These are phyloP conservation scores for Drosophila mojavensis DNA, from an alignment of 1,140 invertebrate genomes.

Conservation along the genomic window DNA sequence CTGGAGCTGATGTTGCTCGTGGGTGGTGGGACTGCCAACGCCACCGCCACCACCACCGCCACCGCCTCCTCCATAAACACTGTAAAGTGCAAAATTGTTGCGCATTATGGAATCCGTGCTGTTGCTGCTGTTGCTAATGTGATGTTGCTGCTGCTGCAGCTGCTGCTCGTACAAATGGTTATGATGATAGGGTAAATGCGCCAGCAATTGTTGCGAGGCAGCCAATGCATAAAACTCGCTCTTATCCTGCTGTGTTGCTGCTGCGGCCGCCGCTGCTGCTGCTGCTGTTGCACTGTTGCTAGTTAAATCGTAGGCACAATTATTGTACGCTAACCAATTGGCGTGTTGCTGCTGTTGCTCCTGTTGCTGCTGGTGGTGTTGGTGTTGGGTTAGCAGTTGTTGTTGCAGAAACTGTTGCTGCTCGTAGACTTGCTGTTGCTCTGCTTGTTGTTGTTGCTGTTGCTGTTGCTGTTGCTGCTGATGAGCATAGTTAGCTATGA, in stretches of 20 bases:
- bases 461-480: slow-evolving; percentile 53
- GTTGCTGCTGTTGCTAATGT: slow-evolving; percentile 39
- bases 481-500: slow-evolving; percentile 72
- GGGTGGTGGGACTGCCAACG: slow-evolving; percentile 25
- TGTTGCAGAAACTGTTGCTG: slow-evolving; percentile 61
- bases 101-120: slow-evolving; percentile 79
- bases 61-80: slow-evolving; percentile 61
- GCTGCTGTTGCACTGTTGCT: slow-evolving; percentile 49
- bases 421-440: slow-evolving; percentile 47
- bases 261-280: slow-evolving; percentile 22
- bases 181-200: slow-evolving; percentile 58
- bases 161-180: slow-evolving; percentile 57
- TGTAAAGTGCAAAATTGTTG: slow-evolving; percentile 74
- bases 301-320: slow-evolving; percentile 60
- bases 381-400: slow-evolving; percentile 37
- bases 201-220: slow-evolving; percentile 58
- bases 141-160: slow-evolving; percentile 35
- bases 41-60: slow-evolving; percentile 45
- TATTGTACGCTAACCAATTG: slow-evolving; percentile 47
- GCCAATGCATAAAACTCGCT: slow-evolving; percentile 57
- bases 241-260: slow-evolving; percentile 45
- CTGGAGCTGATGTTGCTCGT: slow-evolving; percentile 50
- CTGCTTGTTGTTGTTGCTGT: slow-evolving; percentile 48
- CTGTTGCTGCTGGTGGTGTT: slow-evolving; percentile 33
- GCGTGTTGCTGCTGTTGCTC: slow-evolving; percentile 37